Percentiles rank a stretch among this genome's conserved stretches.
These are phyloP conservation scores for Eospalax fontanierii DNA, from an alignment of 2,797 vertebrate genomes.

Conservation along the genomic window DNA sequence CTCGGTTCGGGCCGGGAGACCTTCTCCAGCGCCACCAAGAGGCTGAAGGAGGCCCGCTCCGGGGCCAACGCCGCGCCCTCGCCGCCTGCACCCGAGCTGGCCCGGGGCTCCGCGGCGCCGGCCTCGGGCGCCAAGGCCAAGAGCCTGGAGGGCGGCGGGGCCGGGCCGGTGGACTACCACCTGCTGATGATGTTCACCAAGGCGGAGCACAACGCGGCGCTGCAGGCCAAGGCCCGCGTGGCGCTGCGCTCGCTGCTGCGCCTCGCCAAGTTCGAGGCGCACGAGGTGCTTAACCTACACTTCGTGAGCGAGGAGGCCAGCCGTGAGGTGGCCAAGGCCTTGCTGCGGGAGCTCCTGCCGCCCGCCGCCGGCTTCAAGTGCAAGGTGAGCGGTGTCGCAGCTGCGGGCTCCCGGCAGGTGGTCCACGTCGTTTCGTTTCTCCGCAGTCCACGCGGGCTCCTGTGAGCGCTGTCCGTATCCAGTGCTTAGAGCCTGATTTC, in stretches of 20 bases:
- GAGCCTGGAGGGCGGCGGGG: constrained; percentile 72
- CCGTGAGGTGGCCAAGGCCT: constrained; percentile 89
- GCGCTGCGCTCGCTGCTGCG: constrained; percentile 95
- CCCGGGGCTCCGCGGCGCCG: constrained; percentile 70
- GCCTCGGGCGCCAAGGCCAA: constrained; percentile 75
- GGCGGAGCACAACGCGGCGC: constrained; percentile 92
- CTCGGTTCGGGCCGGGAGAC: constrained; percentile 95
- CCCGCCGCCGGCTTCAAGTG: constrained; percentile 92
- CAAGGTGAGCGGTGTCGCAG: constrained; percentile 91
- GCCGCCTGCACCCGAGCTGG: constrained; percentile 87
- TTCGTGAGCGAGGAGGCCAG: constrained; percentile 95
- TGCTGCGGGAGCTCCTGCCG: constrained; percentile 93
- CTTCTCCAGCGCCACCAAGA: constrained; percentile 96
- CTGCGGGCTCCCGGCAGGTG: neutral
- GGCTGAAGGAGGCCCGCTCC: constrained; percentile 93
- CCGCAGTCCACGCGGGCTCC: neutral
- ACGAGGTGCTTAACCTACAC: constrained; percentile 94
- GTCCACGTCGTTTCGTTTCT: neutral
- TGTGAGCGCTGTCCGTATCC: neutral
- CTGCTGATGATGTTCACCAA: constrained; percentile 97
- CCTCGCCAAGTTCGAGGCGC: constrained; percentile 91
- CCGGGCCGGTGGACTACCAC: constrained; percentile 89
- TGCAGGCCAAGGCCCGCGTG: constrained; percentile 94
- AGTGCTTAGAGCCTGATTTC: neutral
- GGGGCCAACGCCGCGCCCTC: constrained; percentile 91